Evolutionary conservation across 2,113 vertebrate genomes (phyloP).

Genomic region (Boulengeromyrus knoepffleri): DNA sequence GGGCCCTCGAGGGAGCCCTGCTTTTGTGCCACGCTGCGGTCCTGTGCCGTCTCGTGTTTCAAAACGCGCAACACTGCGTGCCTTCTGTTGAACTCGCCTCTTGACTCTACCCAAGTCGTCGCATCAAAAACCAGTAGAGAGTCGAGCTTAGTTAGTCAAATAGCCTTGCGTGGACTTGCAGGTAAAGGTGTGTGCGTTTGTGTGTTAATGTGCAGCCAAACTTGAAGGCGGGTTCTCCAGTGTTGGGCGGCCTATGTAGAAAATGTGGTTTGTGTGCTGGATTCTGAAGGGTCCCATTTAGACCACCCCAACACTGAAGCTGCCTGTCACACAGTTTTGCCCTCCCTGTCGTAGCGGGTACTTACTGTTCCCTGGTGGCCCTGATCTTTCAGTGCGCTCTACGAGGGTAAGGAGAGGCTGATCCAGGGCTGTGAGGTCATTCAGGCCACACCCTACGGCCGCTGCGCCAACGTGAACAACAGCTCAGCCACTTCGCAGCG

Average conservation of each 20-base stretch:
- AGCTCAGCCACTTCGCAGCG: conserved; percentile 84
- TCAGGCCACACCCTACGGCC: conserved; percentile 88
- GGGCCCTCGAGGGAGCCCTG: neutral
- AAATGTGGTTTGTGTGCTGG: neutral
- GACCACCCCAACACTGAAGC: neutral
- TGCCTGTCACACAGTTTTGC: neutral
- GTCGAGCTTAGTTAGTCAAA: neutral
- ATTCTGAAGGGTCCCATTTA: neutral
- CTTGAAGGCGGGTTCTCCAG: neutral
- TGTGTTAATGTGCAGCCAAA: neutral
- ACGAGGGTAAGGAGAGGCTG: conserved; percentile 89
- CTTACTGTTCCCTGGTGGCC: neutral
- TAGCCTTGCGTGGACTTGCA: neutral
- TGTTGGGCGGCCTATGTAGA: neutral
- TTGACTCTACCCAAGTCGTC: neutral
- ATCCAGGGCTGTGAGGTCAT: conserved; percentile 91
- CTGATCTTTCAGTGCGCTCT: conserved; percentile 69
- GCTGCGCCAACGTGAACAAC: conserved; percentile 97
- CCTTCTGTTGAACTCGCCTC: neutral
- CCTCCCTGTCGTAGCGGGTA: neutral
- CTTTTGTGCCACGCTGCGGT: neutral
- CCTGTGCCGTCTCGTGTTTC: neutral
- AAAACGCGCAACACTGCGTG: neutral
- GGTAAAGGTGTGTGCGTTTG: neutral
- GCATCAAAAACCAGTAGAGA: neutral